A percentile compares a stretch with the other conserved stretches of the same genome.
Evolutionary conservation across 2,113 vertebrate genomes (phyloP).

Genomic region (Phrynocephalus versicolor): DNA sequence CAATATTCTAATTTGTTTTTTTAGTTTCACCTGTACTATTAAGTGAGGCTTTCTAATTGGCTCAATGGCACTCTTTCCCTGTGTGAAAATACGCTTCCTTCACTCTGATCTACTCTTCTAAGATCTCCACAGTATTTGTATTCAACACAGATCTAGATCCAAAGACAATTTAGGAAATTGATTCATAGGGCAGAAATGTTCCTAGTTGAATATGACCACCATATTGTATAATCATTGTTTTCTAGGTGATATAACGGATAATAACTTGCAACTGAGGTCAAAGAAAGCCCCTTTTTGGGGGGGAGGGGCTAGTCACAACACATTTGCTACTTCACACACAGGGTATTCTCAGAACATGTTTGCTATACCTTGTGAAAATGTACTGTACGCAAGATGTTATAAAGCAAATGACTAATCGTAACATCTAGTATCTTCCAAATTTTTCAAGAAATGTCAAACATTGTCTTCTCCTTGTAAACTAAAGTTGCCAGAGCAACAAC

Average conservation of each 20-base stretch:
- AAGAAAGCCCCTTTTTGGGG: slow-evolving; percentile 2
- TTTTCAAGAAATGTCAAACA: slow-evolving; percentile 51
- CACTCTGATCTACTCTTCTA: not conserved
- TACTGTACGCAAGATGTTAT: slow-evolving; percentile 29
- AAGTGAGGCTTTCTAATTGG: not conserved
- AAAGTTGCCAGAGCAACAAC: slow-evolving; percentile 54
- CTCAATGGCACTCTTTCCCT: not conserved
- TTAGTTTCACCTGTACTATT: too few species aligned
- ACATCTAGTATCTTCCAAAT: slow-evolving; percentile 38
- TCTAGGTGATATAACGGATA: not conserved
- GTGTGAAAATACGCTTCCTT: not conserved
- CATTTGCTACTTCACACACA: too few species aligned
- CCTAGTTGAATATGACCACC: not conserved
- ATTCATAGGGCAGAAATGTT: not conserved
- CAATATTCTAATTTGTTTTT: too few species aligned
- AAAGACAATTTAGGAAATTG: not conserved
- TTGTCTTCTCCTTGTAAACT: slow-evolving; percentile 54
- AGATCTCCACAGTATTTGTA: not conserved
- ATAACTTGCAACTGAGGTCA: fast-evolving
- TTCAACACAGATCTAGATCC: not conserved
- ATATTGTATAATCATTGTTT: not conserved
- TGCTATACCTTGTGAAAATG: slow-evolving; percentile 10
- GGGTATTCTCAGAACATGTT: not conserved
- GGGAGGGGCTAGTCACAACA: too few species aligned
- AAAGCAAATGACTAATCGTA: slow-evolving; percentile 60